Conservation (phyloP, 1,140 invertebrate genomes). For the Cyclargus thomasi region DNA sequence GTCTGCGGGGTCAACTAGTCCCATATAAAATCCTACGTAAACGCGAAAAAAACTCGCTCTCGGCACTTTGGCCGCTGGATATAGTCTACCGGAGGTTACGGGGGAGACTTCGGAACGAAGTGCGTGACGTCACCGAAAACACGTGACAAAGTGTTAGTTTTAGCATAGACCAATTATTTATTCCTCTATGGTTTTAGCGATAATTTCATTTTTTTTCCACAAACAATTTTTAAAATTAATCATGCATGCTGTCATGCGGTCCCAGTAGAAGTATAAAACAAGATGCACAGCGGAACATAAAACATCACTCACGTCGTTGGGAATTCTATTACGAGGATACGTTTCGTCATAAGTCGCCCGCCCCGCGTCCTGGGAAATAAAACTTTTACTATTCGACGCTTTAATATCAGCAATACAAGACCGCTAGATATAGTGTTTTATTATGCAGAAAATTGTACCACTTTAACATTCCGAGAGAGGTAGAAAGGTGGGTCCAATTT, state of each 20-base stretch:
- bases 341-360: constrained; percentile 20
- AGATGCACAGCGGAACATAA: neutral
- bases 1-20: no score
- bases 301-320: constrained; percentile 21
- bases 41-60: no score
- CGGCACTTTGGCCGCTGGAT: no score
- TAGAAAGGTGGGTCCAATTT: no score
- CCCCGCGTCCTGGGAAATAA: constrained; percentile 38
- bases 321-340: constrained; percentile 32
- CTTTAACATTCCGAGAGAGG: neutral
- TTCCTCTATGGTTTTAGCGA: no score
- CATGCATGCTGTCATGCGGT: neutral
- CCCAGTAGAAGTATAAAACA: constrained; percentile 17
- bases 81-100: no score
- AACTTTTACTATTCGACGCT: constrained; percentile 31
- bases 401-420: constrained; percentile 28
- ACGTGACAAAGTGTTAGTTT: no score
- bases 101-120: no score
- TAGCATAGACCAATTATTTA: no score
- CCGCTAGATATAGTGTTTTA: constrained; percentile 22
- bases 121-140: no score
- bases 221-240: neutral
- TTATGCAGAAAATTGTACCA: constrained; percentile 27
- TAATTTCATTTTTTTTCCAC: neutral
- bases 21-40: no score